Conservation (phyloP, 2,797 vertebrate species). For the Helicolenus hilgendorfi region DNA sequence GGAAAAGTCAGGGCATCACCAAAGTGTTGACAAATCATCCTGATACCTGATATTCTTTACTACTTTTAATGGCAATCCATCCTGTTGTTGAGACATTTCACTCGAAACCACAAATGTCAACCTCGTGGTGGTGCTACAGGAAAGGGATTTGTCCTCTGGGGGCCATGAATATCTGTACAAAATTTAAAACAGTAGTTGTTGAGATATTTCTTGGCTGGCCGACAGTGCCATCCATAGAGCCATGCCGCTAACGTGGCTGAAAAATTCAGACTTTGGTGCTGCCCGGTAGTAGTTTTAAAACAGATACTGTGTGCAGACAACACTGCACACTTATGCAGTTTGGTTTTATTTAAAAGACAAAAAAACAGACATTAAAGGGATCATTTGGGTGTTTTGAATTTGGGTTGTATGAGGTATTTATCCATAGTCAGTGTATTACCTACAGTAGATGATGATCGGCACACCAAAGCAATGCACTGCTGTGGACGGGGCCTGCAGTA, state of each 20-base stretch:
- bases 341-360: neutral
- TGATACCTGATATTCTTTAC: neutral
- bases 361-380: too few relatives aligned
- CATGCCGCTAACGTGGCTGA: neutral
- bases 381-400: fast-evolving
- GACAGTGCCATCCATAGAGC: neutral
- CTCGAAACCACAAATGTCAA: neutral
- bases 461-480: too few relatives aligned
- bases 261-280: neutral
- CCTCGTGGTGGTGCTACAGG: neutral
- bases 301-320: neutral
- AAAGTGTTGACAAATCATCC: neutral
- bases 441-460: fast-evolving
- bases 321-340: neutral
- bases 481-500: too few relatives aligned
- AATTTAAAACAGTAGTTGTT: neutral
- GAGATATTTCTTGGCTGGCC: neutral
- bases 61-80: neutral
- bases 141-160: neutral
- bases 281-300: neutral
- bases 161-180: neutral
- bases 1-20: neutral
- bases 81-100: neutral
- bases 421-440: too few relatives aligned
- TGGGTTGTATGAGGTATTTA: too few relatives aligned